Percentiles rank a stretch among this genome's conserved stretches.
These are phyloP conservation scores for Parus major DNA, from an alignment of 2,113 vertebrate genomes.

Conservation along the genomic window DNA sequence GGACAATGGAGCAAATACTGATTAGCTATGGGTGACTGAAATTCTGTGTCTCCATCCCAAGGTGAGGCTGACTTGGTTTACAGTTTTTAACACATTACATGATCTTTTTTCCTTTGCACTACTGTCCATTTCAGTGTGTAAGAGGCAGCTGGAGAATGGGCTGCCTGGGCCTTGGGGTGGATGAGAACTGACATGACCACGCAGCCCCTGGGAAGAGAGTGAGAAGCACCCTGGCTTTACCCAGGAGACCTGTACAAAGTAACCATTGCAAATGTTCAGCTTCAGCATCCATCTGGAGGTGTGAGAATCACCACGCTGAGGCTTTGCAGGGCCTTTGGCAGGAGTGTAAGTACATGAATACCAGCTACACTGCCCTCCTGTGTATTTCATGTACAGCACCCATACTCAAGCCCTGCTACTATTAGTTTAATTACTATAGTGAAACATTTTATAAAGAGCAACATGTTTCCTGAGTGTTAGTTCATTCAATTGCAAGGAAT, in stretches of 20 bases:
- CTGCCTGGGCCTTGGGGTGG: not conserved
- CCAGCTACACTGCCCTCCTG: not conserved
- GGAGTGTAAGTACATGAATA: not conserved
- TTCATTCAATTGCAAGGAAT: not conserved
- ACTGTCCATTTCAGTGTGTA: not conserved
- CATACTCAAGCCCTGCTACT: too few relatives aligned
- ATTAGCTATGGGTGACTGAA: not conserved
- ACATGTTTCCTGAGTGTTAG: rapidly evolving
- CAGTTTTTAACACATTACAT: not conserved
- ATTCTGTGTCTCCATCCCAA: not conserved
- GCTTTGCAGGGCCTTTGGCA: not conserved
- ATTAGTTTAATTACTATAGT: not conserved
- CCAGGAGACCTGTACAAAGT: not conserved
- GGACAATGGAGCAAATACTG: not conserved
- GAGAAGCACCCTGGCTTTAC: not conserved
- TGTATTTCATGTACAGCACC: not conserved
- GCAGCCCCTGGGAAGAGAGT: rapidly evolving
- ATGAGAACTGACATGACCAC: not conserved
- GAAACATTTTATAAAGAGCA: not conserved
- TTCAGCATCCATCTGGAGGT: not conserved
- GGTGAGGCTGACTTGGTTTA: not conserved
- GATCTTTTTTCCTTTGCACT: not conserved
- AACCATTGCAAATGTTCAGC: not conserved
- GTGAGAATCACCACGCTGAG: not conserved
- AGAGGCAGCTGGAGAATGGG: not conserved